Conservation (phyloP, 92 coral and sea anemone genomes). For the Palythoa grandis region DNA sequence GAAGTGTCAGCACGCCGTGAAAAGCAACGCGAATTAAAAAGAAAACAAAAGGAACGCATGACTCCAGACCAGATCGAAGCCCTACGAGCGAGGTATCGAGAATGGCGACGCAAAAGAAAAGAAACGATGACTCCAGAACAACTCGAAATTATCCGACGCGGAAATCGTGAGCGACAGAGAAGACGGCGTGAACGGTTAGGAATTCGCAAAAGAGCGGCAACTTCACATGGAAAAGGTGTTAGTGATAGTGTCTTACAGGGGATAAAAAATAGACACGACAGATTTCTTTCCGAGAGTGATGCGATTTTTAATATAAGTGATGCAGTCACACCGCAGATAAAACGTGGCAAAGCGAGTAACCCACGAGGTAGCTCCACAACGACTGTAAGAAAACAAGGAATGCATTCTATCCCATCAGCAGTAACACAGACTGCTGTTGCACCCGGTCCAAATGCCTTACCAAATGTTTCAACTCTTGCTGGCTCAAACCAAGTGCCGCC, state of each 20-base stretch:
- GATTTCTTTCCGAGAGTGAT: constrained; percentile 59
- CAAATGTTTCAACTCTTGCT: constrained; percentile 32
- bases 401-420: not conserved
- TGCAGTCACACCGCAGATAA: not conserved
- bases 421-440: constrained; percentile 10
- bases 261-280: constrained; percentile 71
- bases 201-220: constrained; percentile 75
- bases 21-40: constrained; percentile 86
- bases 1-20: constrained; percentile 91
- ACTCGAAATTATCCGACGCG: constrained; percentile 87
- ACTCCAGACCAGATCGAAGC: constrained; percentile 91
- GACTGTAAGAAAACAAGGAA: constrained; percentile 14
- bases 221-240: constrained; percentile 76
- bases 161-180: constrained; percentile 91
- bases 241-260: constrained; percentile 88
- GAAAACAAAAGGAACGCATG: constrained; percentile 93
- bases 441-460: not conserved
- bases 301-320: constrained; percentile 7
- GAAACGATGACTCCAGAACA: constrained; percentile 93
- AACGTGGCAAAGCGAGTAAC: constrained; percentile 11
- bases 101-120: constrained; percentile 92
- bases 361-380: constrained; percentile 16
- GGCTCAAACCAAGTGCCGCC: not conserved
- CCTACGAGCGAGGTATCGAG: constrained; percentile 86
- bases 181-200: constrained; percentile 97